These are phyloP conservation scores for Theretra japonica DNA, from an alignment of 2,888 invertebrate species.

Conservation along the genomic window DNA sequence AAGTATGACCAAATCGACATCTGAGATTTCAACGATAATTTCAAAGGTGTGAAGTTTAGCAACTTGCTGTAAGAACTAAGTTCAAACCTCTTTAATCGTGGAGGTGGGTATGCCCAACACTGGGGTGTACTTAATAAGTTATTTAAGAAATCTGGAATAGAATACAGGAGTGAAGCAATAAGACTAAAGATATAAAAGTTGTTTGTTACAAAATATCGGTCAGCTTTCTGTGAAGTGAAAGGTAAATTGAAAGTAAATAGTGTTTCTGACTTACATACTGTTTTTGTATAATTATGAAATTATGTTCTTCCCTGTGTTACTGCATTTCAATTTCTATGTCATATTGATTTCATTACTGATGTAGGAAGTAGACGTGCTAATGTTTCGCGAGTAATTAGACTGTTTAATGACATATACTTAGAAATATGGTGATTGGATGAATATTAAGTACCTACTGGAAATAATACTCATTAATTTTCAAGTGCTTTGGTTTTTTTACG, in stretches of 20 bases:
- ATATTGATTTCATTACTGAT: neutral
- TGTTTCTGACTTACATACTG: neutral
- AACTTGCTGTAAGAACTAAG: too few species aligned
- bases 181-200: neutral
- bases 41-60: too few species aligned
- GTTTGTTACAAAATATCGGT: conserved; percentile 7
- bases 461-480: too few species aligned
- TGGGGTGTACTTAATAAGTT: too few species aligned
- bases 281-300: conserved; percentile 21
- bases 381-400: neutral
- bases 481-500: too few species aligned
- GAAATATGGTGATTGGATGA: too few species aligned
- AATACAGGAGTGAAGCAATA: neutral
- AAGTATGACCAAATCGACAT: too few species aligned
- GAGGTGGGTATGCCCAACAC: too few species aligned
- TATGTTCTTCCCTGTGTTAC: conserved; percentile 11
- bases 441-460: too few species aligned
- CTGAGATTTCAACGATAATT: too few species aligned
- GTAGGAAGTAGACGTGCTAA: neutral
- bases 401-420: neutral
- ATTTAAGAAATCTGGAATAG: too few species aligned
- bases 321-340: conserved; percentile 12
- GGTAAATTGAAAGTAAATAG: conserved; percentile 26
- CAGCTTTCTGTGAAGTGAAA: conserved; percentile 5
- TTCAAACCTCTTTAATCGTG: too few species aligned